These are phyloP conservation scores for Drosophila insularis DNA, from an alignment of 1,140 invertebrate species.

Conservation along the genomic window DNA sequence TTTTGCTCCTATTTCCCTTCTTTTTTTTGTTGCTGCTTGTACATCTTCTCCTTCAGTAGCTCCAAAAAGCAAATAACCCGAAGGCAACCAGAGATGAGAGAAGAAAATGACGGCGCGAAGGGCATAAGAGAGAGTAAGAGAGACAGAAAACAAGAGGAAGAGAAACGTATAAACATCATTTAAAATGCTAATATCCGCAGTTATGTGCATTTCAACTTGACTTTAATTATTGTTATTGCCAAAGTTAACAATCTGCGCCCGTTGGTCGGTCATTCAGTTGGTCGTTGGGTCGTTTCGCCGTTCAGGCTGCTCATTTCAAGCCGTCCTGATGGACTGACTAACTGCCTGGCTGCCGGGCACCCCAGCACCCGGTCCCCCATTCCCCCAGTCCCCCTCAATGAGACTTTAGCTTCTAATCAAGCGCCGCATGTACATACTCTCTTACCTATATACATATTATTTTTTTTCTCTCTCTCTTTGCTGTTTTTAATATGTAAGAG, in stretches of 20 bases:
- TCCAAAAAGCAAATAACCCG: slow-evolving; percentile 54
- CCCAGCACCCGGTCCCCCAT: background rate
- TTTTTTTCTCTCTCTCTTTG: slow-evolving; percentile 9
- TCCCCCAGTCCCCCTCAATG: background rate
- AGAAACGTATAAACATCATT: slow-evolving; percentile 70
- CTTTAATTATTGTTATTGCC: slow-evolving; percentile 82
- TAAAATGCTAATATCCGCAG: slow-evolving; percentile 80
- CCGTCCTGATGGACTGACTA: slow-evolving; percentile 66
- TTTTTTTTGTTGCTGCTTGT: background rate
- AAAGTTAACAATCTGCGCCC: slow-evolving; percentile 78
- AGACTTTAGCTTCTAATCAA: slow-evolving; percentile 59
- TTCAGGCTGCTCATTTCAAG: slow-evolving; percentile 59
- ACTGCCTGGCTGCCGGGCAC: slow-evolving; percentile 47
- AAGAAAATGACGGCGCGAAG: slow-evolving; percentile 7
- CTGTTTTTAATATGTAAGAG: slow-evolving; percentile 72
- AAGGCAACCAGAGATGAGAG: slow-evolving; percentile 20
- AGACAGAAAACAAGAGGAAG: slow-evolving; percentile 6
- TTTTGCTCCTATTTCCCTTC: background rate
- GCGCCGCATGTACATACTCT: slow-evolving; percentile 18
- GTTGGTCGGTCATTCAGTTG: slow-evolving; percentile 34
- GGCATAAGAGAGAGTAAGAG: background rate
- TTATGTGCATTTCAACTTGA: slow-evolving; percentile 81
- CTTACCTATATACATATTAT: slow-evolving; percentile 15
- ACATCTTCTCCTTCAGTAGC: slow-evolving; percentile 22
- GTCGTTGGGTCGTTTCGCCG: slow-evolving; percentile 12